Evolutionary conservation across 2,113 vertebrate species (phyloP).

Genomic region (Malaclemys terrapin): DNA sequence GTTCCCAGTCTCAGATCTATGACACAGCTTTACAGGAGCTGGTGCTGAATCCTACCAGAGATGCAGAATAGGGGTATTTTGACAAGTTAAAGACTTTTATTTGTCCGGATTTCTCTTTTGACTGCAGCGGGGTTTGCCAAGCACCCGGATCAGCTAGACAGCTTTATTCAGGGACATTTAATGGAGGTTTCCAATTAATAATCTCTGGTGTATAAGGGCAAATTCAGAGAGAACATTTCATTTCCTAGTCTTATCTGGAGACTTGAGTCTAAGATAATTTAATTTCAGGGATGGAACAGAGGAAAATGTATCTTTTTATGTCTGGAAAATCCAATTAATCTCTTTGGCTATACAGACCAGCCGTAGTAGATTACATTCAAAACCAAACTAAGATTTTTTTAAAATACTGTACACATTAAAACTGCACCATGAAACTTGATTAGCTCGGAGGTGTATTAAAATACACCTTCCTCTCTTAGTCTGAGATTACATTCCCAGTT

Average conservation of each 20-base stretch:
- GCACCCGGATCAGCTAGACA: not conserved
- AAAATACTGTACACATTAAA: not conserved
- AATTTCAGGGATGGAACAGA: conserved; percentile 43
- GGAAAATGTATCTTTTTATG: conserved; percentile 35
- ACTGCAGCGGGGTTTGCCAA: not conserved
- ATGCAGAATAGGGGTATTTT: not conserved
- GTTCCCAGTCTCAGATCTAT: not conserved
- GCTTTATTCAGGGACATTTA: not conserved
- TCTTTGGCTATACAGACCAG: conserved; percentile 27
- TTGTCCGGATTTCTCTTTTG: not conserved
- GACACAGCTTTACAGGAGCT: not conserved
- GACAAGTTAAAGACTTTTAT: not conserved
- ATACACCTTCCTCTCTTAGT: not conserved
- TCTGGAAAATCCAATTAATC: conserved; percentile 42
- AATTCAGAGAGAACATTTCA: conserved; percentile 33
- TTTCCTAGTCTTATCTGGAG: conserved; percentile 10
- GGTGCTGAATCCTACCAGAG: not conserved
- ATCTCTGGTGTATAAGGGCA: not conserved
- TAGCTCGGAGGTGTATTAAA: conserved; percentile 3
- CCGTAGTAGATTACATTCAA: not conserved
- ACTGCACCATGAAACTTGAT: not conserved
- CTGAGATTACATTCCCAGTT: fast-evolving
- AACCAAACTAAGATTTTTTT: not conserved
- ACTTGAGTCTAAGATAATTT: not conserved
- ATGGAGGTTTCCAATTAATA: not conserved